Evolutionary conservation across 2,797 vertebrate species (phyloP), one percentile per base, ranked within the genome.

Genomic region (Salmo trutta): DNA sequence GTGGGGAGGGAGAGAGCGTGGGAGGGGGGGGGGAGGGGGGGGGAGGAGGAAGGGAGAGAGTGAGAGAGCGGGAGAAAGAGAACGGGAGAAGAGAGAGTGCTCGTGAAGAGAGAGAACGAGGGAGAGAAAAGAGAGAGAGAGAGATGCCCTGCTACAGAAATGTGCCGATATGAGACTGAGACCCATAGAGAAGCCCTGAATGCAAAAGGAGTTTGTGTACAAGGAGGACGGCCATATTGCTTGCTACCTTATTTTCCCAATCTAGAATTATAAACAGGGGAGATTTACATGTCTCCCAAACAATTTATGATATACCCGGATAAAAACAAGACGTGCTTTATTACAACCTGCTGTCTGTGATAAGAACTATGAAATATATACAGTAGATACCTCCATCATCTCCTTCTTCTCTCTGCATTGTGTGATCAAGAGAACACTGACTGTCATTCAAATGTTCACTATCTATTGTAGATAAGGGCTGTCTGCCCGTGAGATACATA

Each of bases 251-350:
- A 21, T 59, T 8, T 19, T 59, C 56, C 17, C 74, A 17, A 67
- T 27, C 59, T 73, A 24, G 24, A 69, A 76, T 33, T 52, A 74
- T 56, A 33, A 33, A 66, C 68, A 53, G 31, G 53, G 73, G 47
- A 77, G 24, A 70, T 75, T 67, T 78, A 73, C 73, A 81, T 66
- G 65, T 77, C 56, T 31, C 54, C 10, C 33, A 77, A 51, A 71
- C 14, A 59, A 68, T 68, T 65, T 29, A 73, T 17, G 27, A 73
- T 67, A 29, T 33, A 4, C 29, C 56, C 21, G 24, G 75, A 54
- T 71, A 62, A 62, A 62, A 24, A 66, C 31, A 8, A 41, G 75
- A 76, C n/a, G 17, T 47, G 17, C 10, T 10, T 24, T 53, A 65
- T 64, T 56, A 41, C 75, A 10, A 36, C 62, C 29, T 70, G 31